These are phyloP conservation scores for Lophura swinhoii DNA, from an alignment of 2,797 vertebrate genomes.

Conservation along the genomic window DNA sequence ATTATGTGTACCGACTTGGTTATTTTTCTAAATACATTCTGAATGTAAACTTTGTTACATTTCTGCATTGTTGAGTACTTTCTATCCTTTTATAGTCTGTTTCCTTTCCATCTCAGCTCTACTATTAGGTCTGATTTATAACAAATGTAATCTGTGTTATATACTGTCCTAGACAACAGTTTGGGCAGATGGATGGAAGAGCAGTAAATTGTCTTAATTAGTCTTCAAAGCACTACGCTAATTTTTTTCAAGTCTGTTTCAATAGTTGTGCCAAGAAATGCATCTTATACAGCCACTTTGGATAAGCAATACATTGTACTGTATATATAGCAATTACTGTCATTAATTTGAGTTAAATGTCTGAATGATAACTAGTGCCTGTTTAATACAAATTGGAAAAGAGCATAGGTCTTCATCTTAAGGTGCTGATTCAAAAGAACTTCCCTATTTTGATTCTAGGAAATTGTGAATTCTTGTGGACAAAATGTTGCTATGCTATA, in stretches of 20 bases:
- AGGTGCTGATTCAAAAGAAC: conserved; percentile 61
- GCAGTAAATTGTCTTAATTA: conserved; percentile 51
- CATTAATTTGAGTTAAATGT: conserved; percentile 17
- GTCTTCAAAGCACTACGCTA: conserved; percentile 61
- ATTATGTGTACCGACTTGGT: conserved; percentile 17
- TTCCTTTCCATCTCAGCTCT: conserved; percentile 41
- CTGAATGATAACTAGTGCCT: conserved; percentile 59
- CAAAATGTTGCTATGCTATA: conserved; percentile 70
- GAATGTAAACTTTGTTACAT: conserved; percentile 51
- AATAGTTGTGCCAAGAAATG: conserved; percentile 60
- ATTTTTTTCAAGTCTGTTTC: conserved; percentile 54
- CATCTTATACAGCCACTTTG: conserved; percentile 50
- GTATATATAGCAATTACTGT: conserved; percentile 55
- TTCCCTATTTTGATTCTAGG: conserved; percentile 7
- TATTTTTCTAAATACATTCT: conserved; percentile 49
- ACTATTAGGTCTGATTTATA: conserved; percentile 48
- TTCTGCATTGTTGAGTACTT: conserved; percentile 56
- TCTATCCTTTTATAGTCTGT: conserved; percentile 58
- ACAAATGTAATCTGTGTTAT: conserved; percentile 18
- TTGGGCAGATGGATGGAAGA: conserved; percentile 26
- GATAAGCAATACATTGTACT: conserved; percentile 70
- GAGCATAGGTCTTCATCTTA: conserved; percentile 48
- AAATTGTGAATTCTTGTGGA: conserved; percentile 55
- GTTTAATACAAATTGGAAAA: conserved; percentile 1
- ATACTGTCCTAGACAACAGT: conserved; percentile 13